A percentile compares a stretch with the other conserved stretches of the same genome.
Evolutionary conservation across 1,140 invertebrate genomes (phyloP).

Genomic region (Drosophila punjabiensis): DNA sequence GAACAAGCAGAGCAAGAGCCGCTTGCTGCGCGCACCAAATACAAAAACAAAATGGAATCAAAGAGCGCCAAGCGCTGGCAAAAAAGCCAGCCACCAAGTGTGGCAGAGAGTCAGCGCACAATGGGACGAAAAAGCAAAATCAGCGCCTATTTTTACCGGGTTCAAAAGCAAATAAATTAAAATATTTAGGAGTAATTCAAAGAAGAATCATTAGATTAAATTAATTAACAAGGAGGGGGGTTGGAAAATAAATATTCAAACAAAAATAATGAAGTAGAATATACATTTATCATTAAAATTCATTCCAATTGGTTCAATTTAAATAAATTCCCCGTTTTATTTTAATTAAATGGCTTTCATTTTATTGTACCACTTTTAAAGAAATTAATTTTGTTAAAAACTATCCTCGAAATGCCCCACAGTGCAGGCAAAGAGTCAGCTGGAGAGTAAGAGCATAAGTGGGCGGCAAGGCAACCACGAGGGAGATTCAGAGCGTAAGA

Average conservation of each 20-base stretch:
- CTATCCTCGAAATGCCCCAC: not conserved
- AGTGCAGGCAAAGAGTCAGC: slow-evolving; percentile 3
- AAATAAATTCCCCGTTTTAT: not conserved
- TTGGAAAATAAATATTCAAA: too few species aligned
- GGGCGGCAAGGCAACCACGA: slow-evolving; percentile 2
- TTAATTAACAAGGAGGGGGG: too few species aligned
- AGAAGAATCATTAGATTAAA: not conserved
- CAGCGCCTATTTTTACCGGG: not conserved
- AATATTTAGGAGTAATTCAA: not conserved
- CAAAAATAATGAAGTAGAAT: too few species aligned
- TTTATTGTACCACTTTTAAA: too few species aligned
- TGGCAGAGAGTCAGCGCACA: slow-evolving; percentile 2
- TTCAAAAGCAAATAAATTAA: not conserved
- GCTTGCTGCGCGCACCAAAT: slow-evolving; percentile 66
- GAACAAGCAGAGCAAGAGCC: slow-evolving; percentile 15
- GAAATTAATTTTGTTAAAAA: not conserved
- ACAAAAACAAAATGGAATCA: slow-evolving; percentile 68
- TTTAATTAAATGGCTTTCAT: too few species aligned
- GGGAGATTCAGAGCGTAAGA: not conserved
- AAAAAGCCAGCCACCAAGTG: slow-evolving; percentile 22
- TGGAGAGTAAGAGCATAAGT: not conserved
- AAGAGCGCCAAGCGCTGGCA: slow-evolving; percentile 46
- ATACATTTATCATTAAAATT: too few species aligned
- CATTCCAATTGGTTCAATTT: too few species aligned
- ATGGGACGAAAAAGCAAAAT: not conserved